Percentiles rank a stretch among this genome's conserved stretches.
These are phyloP conservation scores for Diachasma alloeum DNA, from an alignment of 1,140 invertebrate species.

Conservation along the genomic window DNA sequence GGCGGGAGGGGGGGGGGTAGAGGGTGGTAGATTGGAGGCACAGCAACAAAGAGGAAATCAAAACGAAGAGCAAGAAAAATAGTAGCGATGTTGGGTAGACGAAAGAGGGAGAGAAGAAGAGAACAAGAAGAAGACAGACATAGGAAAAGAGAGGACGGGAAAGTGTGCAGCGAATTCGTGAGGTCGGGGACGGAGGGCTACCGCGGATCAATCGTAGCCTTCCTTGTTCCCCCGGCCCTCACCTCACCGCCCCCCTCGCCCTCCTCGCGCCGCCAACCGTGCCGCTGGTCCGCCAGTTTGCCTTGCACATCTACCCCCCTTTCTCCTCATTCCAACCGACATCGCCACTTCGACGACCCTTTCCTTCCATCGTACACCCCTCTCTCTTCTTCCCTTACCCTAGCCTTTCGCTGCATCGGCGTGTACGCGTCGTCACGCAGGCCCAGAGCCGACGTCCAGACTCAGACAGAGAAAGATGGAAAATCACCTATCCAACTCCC, in stretches of 20 bases:
- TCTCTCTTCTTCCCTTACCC: neutral
- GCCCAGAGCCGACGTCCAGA: conserved; percentile 57
- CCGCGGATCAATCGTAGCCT: conserved; percentile 62
- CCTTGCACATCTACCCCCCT: conserved; percentile 36
- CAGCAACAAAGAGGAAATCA: conserved; percentile 16
- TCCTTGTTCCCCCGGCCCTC: conserved; percentile 49
- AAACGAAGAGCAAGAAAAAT: conserved; percentile 17
- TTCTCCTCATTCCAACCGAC: conserved; percentile 29
- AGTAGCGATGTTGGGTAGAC: conserved; percentile 8
- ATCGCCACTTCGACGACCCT: conserved; percentile 32
- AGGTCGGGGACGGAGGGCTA: conserved; percentile 50
- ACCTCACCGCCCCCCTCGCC: neutral
- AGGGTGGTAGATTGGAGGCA: neutral
- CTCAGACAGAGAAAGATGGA: conserved; percentile 34
- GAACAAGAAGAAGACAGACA: neutral
- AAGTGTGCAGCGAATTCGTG: conserved; percentile 56
- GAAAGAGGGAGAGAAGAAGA: conserved; percentile 1
- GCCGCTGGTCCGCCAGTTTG: conserved; percentile 28
- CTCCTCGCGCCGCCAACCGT: no score
- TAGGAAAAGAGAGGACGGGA: conserved; percentile 36
- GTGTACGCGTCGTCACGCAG: conserved; percentile 62
- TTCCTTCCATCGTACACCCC: conserved; percentile 17
- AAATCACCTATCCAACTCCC: conserved; percentile 22
- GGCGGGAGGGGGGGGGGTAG: neutral
- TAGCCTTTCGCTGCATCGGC: conserved; percentile 33